phyloP scores from a whole-genome alignment of 2,888 invertebrate species.

The Archips xylosteana region DNA sequence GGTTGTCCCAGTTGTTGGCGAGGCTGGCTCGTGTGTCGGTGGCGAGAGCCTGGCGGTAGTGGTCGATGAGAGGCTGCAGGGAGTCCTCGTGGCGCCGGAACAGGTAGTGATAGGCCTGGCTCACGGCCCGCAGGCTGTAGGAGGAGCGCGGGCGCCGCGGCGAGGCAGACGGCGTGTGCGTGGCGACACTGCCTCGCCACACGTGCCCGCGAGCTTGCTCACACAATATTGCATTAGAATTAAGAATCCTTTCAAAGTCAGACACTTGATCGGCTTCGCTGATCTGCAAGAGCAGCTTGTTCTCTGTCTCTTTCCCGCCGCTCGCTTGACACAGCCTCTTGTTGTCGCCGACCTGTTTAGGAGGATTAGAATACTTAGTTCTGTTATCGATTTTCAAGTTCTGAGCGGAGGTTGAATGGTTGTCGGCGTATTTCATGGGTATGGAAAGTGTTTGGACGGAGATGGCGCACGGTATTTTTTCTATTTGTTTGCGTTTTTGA shows the following conservation, averaged over 20 bases:
- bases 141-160: conserved; percentile 71
- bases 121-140: conserved; percentile 77
- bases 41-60: conserved; percentile 63
- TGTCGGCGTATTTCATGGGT: conserved; percentile 77
- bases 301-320: conserved; percentile 79
- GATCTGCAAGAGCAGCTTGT: conserved; percentile 83
- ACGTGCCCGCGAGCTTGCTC: conserved; percentile 73
- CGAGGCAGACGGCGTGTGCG: conserved; percentile 66
- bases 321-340: conserved; percentile 76
- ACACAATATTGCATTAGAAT: conserved; percentile 83
- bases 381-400: conserved; percentile 62
- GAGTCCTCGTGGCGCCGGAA: conserved; percentile 80
- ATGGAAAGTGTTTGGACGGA: conserved; percentile 76
- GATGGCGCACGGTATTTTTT: conserved; percentile 72
- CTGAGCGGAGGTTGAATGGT: conserved; percentile 67
- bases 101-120: conserved; percentile 76
- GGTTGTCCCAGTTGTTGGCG: conserved; percentile 71
- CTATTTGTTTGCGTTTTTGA: conserved; percentile 66
- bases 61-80: conserved; percentile 73
- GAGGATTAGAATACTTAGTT: conserved; percentile 74
- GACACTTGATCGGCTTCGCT: conserved; percentile 86
- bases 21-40: conserved; percentile 61
- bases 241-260: conserved; percentile 88
- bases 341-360: conserved; percentile 78
- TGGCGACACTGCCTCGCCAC: conserved; percentile 70